Evolutionary conservation across 2,113 vertebrate species (phyloP).

Genomic region (Pomatostomus ruficeps): DNA sequence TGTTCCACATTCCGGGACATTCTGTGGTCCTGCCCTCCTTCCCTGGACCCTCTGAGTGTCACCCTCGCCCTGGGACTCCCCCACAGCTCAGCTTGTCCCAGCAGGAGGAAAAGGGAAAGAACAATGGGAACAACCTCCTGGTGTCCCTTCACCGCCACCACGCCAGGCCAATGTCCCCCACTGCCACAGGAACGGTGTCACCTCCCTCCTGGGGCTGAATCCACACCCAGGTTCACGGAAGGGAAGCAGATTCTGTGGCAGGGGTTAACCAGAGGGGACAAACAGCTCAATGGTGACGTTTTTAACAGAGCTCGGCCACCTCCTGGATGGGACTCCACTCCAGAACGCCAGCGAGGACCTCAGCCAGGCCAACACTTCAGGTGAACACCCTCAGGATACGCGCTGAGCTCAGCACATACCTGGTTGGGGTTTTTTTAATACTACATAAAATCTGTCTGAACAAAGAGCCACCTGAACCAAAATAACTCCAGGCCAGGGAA

Average conservation of each 20-base stretch:
- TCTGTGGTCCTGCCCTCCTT: not conserved
- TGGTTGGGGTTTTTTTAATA: not conserved
- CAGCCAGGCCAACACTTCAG: not conserved
- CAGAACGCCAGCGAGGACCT: not conserved
- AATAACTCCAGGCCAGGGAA: not conserved
- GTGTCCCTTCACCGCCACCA: not conserved
- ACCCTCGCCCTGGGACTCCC: not conserved
- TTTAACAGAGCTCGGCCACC: not conserved
- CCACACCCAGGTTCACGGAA: not conserved
- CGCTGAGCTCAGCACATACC: not conserved
- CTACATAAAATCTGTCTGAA: not conserved
- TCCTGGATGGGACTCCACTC: not conserved
- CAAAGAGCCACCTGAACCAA: not conserved
- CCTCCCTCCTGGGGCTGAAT: not conserved
- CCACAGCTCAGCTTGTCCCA: not conserved
- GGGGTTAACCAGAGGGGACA: not conserved
- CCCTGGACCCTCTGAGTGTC: fast-evolving
- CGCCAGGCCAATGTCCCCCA: not conserved
- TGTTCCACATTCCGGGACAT: not conserved
- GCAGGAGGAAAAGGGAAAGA: not conserved
- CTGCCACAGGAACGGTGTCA: fast-evolving
- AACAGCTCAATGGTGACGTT: fast-evolving
- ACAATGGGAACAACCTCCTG: fast-evolving
- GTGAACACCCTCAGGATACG: not conserved
- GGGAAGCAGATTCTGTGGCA: not conserved